A percentile compares a stretch with the other conserved stretches of the same genome.
Conservation (phyloP, 2,113 vertebrate genomes). For the Donacobius atricapilla region DNA sequence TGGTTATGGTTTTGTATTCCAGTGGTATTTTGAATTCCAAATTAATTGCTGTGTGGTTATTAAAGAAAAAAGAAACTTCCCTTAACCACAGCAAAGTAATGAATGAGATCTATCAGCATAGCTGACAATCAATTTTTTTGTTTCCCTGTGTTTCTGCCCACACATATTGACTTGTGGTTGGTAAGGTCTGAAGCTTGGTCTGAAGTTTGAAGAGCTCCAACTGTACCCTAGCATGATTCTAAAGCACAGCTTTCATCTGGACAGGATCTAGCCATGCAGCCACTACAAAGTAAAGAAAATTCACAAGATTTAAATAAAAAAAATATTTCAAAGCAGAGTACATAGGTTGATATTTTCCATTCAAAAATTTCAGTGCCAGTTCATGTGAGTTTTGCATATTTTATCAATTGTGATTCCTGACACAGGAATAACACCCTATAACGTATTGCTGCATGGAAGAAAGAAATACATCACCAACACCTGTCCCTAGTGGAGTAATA, state of each 20-base stretch:
- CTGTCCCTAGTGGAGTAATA: neutral
- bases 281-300: neutral
- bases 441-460: neutral
- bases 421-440: neutral
- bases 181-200: neutral
- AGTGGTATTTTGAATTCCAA: neutral
- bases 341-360: neutral
- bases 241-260: neutral
- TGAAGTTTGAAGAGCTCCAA: neutral
- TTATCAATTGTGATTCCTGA: neutral
- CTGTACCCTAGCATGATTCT: neutral
- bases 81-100: neutral
- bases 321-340: neutral
- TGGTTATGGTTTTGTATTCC: neutral
- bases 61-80: neutral
- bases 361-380: neutral
- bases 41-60: neutral
- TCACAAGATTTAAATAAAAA: neutral
- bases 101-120: neutral
- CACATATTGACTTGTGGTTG: neutral
- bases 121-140: accelerated
- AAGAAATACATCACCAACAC: neutral
- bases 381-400: neutral
- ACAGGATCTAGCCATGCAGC: neutral
- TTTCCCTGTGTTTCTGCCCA: neutral